A percentile compares a stretch with the other conserved stretches of the same genome.
Evolutionary conservation across 2,888 invertebrate genomes (phyloP).

Genomic region (Volucella inanis): DNA sequence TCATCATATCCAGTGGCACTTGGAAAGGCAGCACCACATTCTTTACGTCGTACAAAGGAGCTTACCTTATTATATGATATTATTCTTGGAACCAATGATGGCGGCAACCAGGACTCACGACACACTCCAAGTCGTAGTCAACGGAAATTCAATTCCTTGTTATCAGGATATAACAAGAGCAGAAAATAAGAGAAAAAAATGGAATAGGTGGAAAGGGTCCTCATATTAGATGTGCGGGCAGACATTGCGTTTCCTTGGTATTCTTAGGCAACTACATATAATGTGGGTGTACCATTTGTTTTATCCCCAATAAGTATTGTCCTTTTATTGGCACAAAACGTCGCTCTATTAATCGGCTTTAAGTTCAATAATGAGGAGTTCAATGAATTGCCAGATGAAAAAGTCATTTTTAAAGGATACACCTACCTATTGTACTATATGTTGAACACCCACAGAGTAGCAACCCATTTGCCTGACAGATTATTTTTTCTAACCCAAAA

Average conservation of each 20-base stretch:
- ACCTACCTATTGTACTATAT: too few relatives aligned
- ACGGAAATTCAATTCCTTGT: slow-evolving; percentile 23
- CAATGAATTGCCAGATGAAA: too few relatives aligned
- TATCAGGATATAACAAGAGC: background rate
- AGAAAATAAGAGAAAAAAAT: background rate
- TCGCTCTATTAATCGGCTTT: too few relatives aligned
- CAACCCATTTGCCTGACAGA: background rate
- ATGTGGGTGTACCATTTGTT: too few relatives aligned
- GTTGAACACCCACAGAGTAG: too few relatives aligned
- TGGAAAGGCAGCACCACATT: background rate
- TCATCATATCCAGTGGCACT: slow-evolving; percentile 5
- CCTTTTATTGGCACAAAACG: too few relatives aligned
- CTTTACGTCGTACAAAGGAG: slow-evolving; percentile 4
- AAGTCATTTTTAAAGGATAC: too few relatives aligned
- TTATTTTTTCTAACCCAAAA: background rate
- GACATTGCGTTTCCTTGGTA: background rate
- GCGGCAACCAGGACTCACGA: slow-evolving; percentile 1
- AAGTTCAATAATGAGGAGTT: too few relatives aligned
- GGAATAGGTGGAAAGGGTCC: background rate
- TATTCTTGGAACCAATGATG: background rate
- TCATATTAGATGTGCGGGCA: background rate
- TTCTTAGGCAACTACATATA: background rate
- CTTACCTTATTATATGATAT: background rate
- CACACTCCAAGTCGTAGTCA: slow-evolving; percentile 4
- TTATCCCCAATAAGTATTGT: too few relatives aligned